phyloP scores from a whole-genome alignment of 2,888 invertebrate genomes.

The Luperina nickerlii region DNA sequence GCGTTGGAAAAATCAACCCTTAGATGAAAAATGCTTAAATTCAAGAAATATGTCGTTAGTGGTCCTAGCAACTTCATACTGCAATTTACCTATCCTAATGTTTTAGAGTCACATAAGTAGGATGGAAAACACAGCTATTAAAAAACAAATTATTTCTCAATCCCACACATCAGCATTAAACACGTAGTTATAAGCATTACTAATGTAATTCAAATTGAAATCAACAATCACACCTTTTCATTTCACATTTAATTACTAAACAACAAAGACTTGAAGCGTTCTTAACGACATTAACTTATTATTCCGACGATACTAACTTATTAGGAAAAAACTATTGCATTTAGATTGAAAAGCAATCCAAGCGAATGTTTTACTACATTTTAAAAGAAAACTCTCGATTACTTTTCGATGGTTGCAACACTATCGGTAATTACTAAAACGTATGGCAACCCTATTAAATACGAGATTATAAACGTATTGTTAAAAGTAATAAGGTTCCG shows the following conservation, averaged over 20 bases:
- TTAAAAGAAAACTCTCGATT: constrained; percentile 48
- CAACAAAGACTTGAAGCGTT: constrained; percentile 47
- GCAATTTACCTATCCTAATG: neutral
- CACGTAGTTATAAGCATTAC: constrained; percentile 32
- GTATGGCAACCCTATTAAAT: constrained; percentile 50
- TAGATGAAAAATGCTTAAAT: neutral
- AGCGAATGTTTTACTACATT: constrained; percentile 55
- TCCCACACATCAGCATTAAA: constrained; percentile 28
- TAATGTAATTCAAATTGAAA: constrained; percentile 50
- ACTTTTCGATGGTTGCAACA: constrained; percentile 45
- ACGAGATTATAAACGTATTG: constrained; percentile 47
- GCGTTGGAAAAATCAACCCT: too few relatives aligned
- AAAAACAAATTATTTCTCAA: constrained; percentile 28
- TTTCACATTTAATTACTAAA: constrained; percentile 64
- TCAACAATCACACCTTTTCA: constrained; percentile 45
- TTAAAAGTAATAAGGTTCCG: constrained; percentile 41
- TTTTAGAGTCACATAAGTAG: neutral
- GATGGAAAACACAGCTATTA: constrained; percentile 1
- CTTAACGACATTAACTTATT: constrained; percentile 51
- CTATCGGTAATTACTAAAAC: constrained; percentile 51
- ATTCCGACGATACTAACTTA: constrained; percentile 49
- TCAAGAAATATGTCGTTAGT: neutral
- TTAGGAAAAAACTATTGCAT: constrained; percentile 59
- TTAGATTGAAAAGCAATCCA: constrained; percentile 59
- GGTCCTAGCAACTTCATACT: neutral